phyloP scores from a whole-genome alignment of 1,140 invertebrate species.

The Chironomus striatipennis region DNA sequence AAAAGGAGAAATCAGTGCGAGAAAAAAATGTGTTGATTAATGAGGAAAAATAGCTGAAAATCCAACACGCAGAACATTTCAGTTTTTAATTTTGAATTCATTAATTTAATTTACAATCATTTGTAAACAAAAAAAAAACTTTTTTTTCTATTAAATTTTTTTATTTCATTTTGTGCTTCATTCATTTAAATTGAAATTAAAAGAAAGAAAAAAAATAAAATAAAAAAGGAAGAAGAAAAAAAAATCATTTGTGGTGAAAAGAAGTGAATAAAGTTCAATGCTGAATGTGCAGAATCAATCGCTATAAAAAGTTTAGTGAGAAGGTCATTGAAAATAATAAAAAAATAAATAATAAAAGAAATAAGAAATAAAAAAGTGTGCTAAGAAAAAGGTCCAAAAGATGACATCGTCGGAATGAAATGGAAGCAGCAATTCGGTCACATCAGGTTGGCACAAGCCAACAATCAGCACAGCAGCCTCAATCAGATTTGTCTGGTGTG shows the following conservation, averaged over 20 bases:
- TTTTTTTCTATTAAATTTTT: background rate
- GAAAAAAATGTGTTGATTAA: slow-evolving; percentile 20
- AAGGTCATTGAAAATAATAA: background rate
- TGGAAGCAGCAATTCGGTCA: slow-evolving; percentile 21
- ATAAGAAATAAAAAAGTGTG: background rate
- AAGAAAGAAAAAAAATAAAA: background rate
- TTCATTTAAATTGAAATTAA: background rate
- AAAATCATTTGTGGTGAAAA: background rate
- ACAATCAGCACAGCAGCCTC: background rate
- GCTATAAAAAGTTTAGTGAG: background rate
- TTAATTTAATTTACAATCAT: background rate
- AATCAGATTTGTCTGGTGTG: slow-evolving; percentile 21
- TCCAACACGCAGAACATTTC: background rate
- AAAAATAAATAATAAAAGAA: no score
- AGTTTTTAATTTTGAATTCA: background rate
- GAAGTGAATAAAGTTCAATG: background rate
- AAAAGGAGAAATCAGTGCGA: background rate
- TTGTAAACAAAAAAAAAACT: background rate
- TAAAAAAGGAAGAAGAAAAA: background rate
- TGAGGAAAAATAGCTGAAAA: background rate
- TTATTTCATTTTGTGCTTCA: background rate
- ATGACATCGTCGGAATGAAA: slow-evolving; percentile 23
- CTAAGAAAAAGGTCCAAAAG: background rate
- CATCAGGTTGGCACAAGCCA: slow-evolving; percentile 11
- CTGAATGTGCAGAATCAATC: background rate